Percentiles rank a stretch among this genome's conserved stretches.
These are phyloP conservation scores for Apocrypta bakeri DNA, from an alignment of 1,140 invertebrate genomes.

Conservation along the genomic window DNA sequence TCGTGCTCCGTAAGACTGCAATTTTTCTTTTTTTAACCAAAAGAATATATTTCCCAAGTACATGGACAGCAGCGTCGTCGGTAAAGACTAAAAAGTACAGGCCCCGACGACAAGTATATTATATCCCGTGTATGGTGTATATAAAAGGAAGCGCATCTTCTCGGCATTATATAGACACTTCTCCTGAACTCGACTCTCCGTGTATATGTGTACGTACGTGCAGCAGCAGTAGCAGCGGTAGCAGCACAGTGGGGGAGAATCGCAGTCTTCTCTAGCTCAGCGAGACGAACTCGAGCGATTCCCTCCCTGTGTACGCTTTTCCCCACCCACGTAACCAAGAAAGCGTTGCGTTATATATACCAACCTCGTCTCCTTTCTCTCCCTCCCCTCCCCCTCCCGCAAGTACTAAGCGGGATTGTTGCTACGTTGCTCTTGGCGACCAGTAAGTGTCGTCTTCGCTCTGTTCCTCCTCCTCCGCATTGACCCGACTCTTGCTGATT, in stretches of 20 bases:
- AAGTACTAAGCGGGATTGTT: slow-evolving; percentile 41
- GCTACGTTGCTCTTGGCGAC: slow-evolving; percentile 70
- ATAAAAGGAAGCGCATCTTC: slow-evolving; percentile 6
- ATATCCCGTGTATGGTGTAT: not conserved
- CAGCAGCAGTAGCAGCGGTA: not conserved
- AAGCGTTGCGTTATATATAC: too few relatives aligned
- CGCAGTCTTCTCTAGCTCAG: too few relatives aligned
- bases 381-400: not conserved
- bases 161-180: not conserved
- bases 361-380: not conserved
- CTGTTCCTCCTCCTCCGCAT: slow-evolving; percentile 33
- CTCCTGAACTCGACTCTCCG: not conserved
- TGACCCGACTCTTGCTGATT: slow-evolving; percentile 45
- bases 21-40: too few relatives aligned
- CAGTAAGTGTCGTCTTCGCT: slow-evolving; percentile 60
- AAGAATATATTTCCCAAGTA: too few relatives aligned
- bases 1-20: too few relatives aligned
- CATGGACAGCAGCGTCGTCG: not conserved
- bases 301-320: slow-evolving; percentile 58
- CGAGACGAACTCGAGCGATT: slow-evolving; percentile 52
- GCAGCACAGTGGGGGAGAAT: not conserved
- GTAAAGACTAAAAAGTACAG: not conserved
- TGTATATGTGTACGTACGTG: not conserved
- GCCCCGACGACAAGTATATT: not conserved
- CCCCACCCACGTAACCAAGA: slow-evolving; percentile 18